These are phyloP conservation scores for Mystacides longicornis DNA, from an alignment of 2,888 invertebrate species.

Conservation along the genomic window DNA sequence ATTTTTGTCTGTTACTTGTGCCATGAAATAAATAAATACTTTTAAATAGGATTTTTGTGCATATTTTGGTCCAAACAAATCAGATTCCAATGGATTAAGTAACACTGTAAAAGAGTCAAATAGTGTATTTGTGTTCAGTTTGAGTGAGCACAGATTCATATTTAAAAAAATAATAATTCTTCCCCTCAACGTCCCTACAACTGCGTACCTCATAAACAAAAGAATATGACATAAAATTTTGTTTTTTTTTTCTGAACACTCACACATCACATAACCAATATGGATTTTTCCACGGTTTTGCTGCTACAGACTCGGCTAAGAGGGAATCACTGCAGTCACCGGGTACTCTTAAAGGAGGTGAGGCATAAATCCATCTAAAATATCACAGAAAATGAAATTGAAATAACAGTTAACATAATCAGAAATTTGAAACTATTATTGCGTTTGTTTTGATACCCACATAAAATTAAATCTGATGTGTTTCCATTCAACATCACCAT, in stretches of 20 bases:
- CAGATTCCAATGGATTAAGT: too few relatives aligned
- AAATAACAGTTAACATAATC: background rate
- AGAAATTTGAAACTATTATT: background rate
- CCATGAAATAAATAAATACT: too few relatives aligned
- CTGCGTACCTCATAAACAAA: too few relatives aligned
- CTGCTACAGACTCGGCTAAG: constrained; percentile 49
- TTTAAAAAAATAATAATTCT: too few relatives aligned
- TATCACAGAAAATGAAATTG: background rate
- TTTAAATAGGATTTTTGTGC: too few relatives aligned
- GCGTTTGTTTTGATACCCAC: constrained; percentile 43
- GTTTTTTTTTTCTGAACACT: constrained; percentile 25
- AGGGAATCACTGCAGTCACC: constrained; percentile 49
- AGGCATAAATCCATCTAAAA: constrained; percentile 51
- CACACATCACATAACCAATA: constrained; percentile 52
- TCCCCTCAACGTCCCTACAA: too few relatives aligned
- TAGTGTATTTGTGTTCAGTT: too few relatives aligned
- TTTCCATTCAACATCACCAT: constrained; percentile 37
- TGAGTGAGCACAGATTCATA: too few relatives aligned
- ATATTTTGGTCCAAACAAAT: too few relatives aligned
- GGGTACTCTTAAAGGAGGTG: constrained; percentile 44
- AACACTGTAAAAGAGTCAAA: too few relatives aligned
- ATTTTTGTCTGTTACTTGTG: too few relatives aligned
- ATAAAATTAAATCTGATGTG: constrained; percentile 52
- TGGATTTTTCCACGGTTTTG: constrained; percentile 51
- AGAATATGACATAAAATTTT: too few relatives aligned